Conservation (phyloP, 2,113 vertebrate genomes). For the Leptodactylus fuscus region DNA sequence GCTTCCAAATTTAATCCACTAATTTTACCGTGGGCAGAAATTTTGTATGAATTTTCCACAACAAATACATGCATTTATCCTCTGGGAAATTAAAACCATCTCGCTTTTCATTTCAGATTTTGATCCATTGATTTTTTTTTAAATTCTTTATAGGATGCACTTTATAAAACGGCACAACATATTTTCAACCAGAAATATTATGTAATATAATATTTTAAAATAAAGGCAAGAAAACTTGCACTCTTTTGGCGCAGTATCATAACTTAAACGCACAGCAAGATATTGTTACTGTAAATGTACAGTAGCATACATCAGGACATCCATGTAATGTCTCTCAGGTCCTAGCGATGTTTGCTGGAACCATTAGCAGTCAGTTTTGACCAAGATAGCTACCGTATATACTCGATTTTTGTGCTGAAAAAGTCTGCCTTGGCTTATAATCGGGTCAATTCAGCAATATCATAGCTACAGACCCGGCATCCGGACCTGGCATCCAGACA, state of each 20-base stretch:
- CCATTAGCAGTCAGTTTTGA: too few relatives aligned
- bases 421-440: too few relatives aligned
- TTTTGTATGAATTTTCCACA: slow-evolving; percentile 24
- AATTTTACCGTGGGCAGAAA: slow-evolving; percentile 47
- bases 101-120: slow-evolving; percentile 41
- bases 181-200: slow-evolving; percentile 10
- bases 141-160: background rate
- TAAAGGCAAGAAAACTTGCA: background rate
- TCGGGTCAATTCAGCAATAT: too few relatives aligned
- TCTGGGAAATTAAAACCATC: slow-evolving; percentile 52
- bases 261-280: background rate
- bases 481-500: too few relatives aligned
- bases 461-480: too few relatives aligned
- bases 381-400: too few relatives aligned
- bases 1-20: slow-evolving; percentile 43
- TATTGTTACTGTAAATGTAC: background rate
- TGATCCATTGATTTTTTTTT: slow-evolving; percentile 50
- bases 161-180: slow-evolving; percentile 9
- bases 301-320: too few relatives aligned
- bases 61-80: slow-evolving; percentile 43
- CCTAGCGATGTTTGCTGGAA: too few relatives aligned
- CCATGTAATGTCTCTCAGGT: too few relatives aligned
- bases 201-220: slow-evolving; percentile 2
- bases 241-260: background rate
- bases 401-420: too few relatives aligned